phyloP scores from a whole-genome alignment of 1,140 invertebrate genomes.

The Calycopis cecrops region DNA sequence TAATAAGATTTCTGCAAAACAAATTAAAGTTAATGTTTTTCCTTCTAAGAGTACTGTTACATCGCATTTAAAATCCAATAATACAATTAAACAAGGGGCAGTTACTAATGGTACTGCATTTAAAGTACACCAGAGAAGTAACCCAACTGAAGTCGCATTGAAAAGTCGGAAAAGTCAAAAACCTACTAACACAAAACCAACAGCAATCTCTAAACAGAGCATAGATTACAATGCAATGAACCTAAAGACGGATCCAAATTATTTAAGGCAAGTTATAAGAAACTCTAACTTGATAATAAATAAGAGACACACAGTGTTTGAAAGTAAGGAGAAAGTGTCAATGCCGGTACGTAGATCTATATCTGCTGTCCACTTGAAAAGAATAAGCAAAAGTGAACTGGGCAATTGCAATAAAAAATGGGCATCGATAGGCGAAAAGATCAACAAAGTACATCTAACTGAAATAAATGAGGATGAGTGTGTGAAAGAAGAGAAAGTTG shows the following conservation, averaged over 20 bases:
- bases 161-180: conserved; percentile 25
- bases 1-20: too few species aligned
- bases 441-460: conserved; percentile 48
- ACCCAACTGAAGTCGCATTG: background rate
- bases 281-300: conserved; percentile 38
- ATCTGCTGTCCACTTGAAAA: conserved; percentile 69
- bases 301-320: conserved; percentile 44
- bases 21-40: too few species aligned
- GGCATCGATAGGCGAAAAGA: conserved; percentile 60
- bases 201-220: conserved; percentile 32
- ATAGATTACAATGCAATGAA: conserved; percentile 39
- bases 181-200: conserved; percentile 42
- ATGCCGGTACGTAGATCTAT: conserved; percentile 55
- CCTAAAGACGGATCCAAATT: conserved; percentile 43
- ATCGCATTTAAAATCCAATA: too few species aligned
- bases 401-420: conserved; percentile 62
- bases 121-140: conserved; percentile 15
- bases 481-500: conserved; percentile 41
- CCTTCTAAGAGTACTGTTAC: too few species aligned
- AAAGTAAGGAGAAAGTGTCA: conserved; percentile 19
- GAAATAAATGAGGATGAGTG: conserved; percentile 54
- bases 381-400: conserved; percentile 51
- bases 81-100: too few species aligned
- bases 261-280: conserved; percentile 44
- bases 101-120: conserved; percentile 3